phyloP scores from a whole-genome alignment of 1,140 invertebrate species.

The Sitophilus oryzae region DNA sequence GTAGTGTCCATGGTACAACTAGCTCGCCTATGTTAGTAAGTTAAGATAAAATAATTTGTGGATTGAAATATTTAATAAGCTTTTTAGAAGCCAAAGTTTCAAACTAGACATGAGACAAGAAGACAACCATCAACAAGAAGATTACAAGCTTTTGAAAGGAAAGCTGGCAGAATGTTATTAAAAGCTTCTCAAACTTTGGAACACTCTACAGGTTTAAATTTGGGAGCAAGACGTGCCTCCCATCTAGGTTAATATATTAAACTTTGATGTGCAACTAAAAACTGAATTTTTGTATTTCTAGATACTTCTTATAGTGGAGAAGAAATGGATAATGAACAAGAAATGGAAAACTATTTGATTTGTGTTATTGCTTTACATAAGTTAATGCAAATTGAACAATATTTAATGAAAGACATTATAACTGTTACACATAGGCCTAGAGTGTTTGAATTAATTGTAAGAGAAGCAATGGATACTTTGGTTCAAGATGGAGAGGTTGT shows the following conservation, averaged over 20 bases:
- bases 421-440: constrained; percentile 71
- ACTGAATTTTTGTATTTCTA: constrained; percentile 24
- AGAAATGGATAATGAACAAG: constrained; percentile 68
- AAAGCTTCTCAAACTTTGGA: constrained; percentile 77
- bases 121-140: constrained; percentile 47
- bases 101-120: constrained; percentile 47
- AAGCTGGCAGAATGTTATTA: constrained; percentile 79
- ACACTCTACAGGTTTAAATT: constrained; percentile 62
- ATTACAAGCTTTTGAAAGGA: constrained; percentile 67
- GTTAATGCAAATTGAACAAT: constrained; percentile 81
- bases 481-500: constrained; percentile 77
- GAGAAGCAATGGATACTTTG: constrained; percentile 77
- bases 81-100: constrained; percentile 49
- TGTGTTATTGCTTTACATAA: constrained; percentile 80
- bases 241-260: constrained; percentile 38
- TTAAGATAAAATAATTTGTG: neutral
- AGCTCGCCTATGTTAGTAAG: constrained; percentile 43
- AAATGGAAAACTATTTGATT: constrained; percentile 83
- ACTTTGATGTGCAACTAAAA: too few relatives aligned
- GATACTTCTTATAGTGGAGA: constrained; percentile 49
- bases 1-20: constrained; percentile 47
- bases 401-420: constrained; percentile 77
- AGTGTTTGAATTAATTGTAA: constrained; percentile 79
- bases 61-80: neutral
- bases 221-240: constrained; percentile 50